Percentiles rank a stretch among this genome's conserved stretches.
phyloP scores from a whole-genome alignment of 1,140 invertebrate genomes.

The Danaus plexippus region DNA sequence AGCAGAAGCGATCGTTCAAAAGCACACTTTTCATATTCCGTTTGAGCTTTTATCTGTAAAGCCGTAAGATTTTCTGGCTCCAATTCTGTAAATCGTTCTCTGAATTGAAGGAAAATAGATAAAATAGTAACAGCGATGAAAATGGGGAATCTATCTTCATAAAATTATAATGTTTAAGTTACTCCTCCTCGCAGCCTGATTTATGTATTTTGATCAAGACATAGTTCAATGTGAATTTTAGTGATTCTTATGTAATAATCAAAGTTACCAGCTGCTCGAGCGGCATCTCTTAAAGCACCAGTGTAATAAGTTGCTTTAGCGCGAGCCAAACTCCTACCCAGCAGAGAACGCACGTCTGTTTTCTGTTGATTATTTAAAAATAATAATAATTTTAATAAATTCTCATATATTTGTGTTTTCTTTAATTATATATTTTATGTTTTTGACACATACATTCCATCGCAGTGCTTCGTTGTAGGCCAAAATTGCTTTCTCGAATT shows the following conservation, averaged over 20 bases:
- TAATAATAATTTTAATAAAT: not conserved
- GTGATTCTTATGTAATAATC: not conserved
- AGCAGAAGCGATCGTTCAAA: constrained; percentile 53
- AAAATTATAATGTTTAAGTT: no score
- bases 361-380: constrained; percentile 23
- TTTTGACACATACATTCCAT: constrained; percentile 41
- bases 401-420: no score
- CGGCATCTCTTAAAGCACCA: constrained; percentile 49
- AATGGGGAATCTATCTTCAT: no score
- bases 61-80: constrained; percentile 54
- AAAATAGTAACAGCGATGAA: no score
- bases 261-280: constrained; percentile 40
- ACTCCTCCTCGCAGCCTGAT: no score
- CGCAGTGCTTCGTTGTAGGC: constrained; percentile 60
- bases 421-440: constrained; percentile 1
- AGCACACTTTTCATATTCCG: constrained; percentile 57
- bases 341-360: constrained; percentile 45
- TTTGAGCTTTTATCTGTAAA: constrained; percentile 52
- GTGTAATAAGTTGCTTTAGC: constrained; percentile 53
- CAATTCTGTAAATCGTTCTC: constrained; percentile 31
- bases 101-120: not conserved
- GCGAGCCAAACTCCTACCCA: constrained; percentile 51
- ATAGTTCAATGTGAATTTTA: constrained; percentile 8
- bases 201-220: constrained; percentile 8
- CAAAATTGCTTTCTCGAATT: constrained; percentile 59